phyloP scores from a whole-genome alignment of 92 coral and sea anemone species.

The Siderastrea siderea region DNA sequence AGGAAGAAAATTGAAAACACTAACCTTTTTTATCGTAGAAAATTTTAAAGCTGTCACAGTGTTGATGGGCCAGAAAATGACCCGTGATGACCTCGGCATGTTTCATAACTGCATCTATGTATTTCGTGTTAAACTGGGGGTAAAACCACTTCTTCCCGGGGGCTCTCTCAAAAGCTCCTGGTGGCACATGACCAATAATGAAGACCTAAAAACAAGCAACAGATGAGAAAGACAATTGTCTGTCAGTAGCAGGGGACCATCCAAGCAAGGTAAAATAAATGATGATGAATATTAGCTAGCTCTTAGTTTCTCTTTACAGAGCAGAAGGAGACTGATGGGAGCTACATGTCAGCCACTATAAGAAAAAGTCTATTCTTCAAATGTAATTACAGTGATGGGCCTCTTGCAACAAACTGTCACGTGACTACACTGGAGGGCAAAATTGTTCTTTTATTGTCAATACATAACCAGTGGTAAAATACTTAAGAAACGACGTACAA shows the following conservation, averaged over 20 bases:
- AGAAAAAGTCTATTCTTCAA: too few relatives aligned
- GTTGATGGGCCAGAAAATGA: constrained; percentile 75
- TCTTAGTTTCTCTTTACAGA: too few relatives aligned
- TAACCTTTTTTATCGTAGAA: constrained; percentile 57
- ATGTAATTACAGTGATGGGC: too few relatives aligned
- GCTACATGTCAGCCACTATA: too few relatives aligned
- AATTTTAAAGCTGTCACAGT: constrained; percentile 79
- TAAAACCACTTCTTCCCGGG: constrained; percentile 74
- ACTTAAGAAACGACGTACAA: too few relatives aligned
- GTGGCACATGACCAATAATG: constrained; percentile 75
- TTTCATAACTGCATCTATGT: constrained; percentile 43
- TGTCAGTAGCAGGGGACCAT: too few relatives aligned
- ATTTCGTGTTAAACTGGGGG: constrained; percentile 67
- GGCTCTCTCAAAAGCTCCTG: constrained; percentile 72
- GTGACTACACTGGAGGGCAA: too few relatives aligned
- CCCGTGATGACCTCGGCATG: constrained; percentile 66
- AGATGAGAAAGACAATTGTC: background rate
- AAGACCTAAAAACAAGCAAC: constrained; percentile 42
- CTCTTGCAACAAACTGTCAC: too few relatives aligned
- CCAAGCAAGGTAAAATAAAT: background rate
- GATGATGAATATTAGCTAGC: background rate
- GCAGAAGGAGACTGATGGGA: too few relatives aligned
- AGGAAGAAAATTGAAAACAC: background rate
- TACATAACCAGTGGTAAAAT: too few relatives aligned
- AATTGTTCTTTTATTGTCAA: too few relatives aligned